Conservation (phyloP, 2,888 invertebrate species). For the Drosophila silvestris region DNA sequence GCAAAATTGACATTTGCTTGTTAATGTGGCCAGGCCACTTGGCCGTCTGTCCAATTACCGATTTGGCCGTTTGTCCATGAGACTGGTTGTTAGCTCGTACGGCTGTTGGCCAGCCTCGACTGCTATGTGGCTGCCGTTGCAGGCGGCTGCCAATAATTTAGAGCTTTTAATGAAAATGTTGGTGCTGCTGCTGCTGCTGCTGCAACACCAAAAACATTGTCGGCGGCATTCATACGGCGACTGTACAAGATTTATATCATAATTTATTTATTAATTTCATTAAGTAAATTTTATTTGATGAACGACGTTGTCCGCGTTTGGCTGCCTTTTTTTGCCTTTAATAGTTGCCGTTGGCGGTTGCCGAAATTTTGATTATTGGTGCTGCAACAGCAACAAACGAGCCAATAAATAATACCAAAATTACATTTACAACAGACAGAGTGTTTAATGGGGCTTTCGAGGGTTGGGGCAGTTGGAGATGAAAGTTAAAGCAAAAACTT, state of each 20-base stretch:
- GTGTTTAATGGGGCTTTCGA: slow-evolving; percentile 45
- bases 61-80: slow-evolving; percentile 31
- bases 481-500: not conserved
- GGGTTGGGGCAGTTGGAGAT: not conserved
- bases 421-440: slow-evolving; percentile 51
- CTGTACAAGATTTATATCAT: slow-evolving; percentile 80
- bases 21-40: slow-evolving; percentile 69
- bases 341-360: slow-evolving; percentile 58
- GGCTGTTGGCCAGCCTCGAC: slow-evolving; percentile 59
- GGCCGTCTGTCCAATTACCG: slow-evolving; percentile 23
- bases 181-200: slow-evolving; percentile 32
- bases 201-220: slow-evolving; percentile 45
- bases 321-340: slow-evolving; percentile 38
- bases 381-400: slow-evolving; percentile 45
- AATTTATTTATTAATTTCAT: slow-evolving; percentile 82
- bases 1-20: slow-evolving; percentile 79
- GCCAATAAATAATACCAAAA: slow-evolving; percentile 57
- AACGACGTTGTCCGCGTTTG: slow-evolving; percentile 69
- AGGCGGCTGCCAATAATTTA: slow-evolving; percentile 78
- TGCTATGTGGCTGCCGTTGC: slow-evolving; percentile 72
- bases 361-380: slow-evolving; percentile 76
- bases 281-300: slow-evolving; percentile 80
- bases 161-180: slow-evolving; percentile 80
- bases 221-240: slow-evolving; percentile 49
- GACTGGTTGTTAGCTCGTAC: slow-evolving; percentile 26